A percentile compares a stretch with the other conserved stretches of the same genome.
These are phyloP conservation scores for Dioctria linearis DNA, from an alignment of 2,888 invertebrate genomes.

Conservation along the genomic window DNA sequence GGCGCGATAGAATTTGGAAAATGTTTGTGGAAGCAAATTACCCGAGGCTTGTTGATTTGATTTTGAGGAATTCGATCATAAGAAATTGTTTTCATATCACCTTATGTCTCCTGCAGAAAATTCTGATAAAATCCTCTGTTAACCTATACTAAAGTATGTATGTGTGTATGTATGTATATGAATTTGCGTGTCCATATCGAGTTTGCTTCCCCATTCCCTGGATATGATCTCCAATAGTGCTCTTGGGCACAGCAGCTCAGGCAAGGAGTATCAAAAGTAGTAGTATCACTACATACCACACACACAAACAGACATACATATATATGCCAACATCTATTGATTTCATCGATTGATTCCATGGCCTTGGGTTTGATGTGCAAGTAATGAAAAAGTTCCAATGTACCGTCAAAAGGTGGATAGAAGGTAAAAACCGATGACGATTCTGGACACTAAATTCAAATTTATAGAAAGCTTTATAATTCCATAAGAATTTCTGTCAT, in stretches of 20 bases:
- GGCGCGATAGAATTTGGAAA: conserved; percentile 9
- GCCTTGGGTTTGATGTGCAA: background rate
- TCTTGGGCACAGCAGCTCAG: too few species aligned
- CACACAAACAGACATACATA: too few species aligned
- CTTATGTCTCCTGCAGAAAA: conserved; percentile 52
- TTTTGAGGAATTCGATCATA: conserved; percentile 56
- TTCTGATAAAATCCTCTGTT: background rate
- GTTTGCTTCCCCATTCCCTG: background rate
- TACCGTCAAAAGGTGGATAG: too few species aligned
- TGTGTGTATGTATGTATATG: too few species aligned
- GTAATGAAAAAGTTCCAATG: background rate
- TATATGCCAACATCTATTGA: background rate
- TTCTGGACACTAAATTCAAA: too few species aligned
- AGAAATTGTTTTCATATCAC: conserved; percentile 58
- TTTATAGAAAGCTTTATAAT: too few species aligned
- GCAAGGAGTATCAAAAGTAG: too few species aligned
- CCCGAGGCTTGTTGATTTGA: conserved; percentile 55
- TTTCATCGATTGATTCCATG: conserved; percentile 1
- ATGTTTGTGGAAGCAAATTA: conserved; percentile 55
- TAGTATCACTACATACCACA: too few species aligned
- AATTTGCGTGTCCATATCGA: background rate
- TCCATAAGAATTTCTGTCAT: too few species aligned
- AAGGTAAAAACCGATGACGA: too few species aligned
- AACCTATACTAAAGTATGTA: too few species aligned
- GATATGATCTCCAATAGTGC: too few species aligned